phyloP scores from a whole-genome alignment of 2,113 vertebrate species.

The Fregata magnificens region DNA sequence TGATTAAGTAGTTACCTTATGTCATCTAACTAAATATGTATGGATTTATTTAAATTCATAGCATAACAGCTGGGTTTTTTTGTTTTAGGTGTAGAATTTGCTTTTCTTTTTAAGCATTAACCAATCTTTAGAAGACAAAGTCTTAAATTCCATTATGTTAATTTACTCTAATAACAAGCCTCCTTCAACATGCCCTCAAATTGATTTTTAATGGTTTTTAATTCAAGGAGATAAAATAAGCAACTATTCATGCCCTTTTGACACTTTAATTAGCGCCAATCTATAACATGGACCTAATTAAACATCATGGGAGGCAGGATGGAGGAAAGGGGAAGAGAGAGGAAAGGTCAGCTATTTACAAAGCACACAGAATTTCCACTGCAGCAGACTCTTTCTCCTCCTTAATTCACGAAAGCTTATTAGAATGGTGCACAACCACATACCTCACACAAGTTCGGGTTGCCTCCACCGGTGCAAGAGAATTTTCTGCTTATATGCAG shows the following conservation, averaged over 20 bases:
- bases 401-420: not conserved
- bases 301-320: not conserved
- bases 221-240: conserved; percentile 60
- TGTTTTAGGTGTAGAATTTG: not conserved
- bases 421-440: not conserved
- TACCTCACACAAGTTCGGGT: fast-evolving
- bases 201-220: conserved; percentile 64
- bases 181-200: conserved; percentile 51
- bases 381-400: not conserved
- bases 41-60: not conserved
- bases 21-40: not conserved
- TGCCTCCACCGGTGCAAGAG: not conserved
- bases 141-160: conserved; percentile 41
- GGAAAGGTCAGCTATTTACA: not conserved
- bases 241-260: conserved; percentile 29
- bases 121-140: not conserved
- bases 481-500: not conserved
- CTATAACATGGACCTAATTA: conserved; percentile 38
- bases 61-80: not conserved
- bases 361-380: not conserved
- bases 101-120: not conserved
- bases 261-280: conserved; percentile 38
- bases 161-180: conserved; percentile 44
- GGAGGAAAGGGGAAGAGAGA: not conserved
- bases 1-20: not conserved